phyloP scores from a whole-genome alignment of 2,797 vertebrate species.

The Labroides dimidiatus region DNA sequence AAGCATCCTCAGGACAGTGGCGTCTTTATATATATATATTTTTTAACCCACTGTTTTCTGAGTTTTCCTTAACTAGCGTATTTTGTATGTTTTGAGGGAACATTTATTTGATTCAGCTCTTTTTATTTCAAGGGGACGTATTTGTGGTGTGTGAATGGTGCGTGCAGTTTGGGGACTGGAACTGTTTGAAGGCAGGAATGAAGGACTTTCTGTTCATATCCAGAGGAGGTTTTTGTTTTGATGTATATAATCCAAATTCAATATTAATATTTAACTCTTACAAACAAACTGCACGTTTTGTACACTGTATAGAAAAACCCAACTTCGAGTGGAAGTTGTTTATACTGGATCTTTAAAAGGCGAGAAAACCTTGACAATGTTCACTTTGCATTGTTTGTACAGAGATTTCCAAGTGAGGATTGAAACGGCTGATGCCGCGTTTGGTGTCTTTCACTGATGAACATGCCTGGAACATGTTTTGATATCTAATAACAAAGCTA shows the following conservation, averaged over 20 bases:
- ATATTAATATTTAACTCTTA: slow-evolving; percentile 81
- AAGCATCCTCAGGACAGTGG: slow-evolving; percentile 22
- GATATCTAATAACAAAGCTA: slow-evolving; percentile 80
- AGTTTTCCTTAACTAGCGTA: slow-evolving; percentile 36
- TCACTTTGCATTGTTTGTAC: slow-evolving; percentile 76
- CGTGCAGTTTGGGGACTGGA: slow-evolving; percentile 57
- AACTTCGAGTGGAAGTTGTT: slow-evolving; percentile 74
- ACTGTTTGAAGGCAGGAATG: slow-evolving; percentile 60
- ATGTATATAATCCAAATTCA: slow-evolving; percentile 82
- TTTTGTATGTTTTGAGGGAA: slow-evolving; percentile 62
- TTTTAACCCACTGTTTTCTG: slow-evolving; percentile 11
- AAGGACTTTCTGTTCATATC: slow-evolving; percentile 76
- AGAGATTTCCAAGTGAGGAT: slow-evolving; percentile 68
- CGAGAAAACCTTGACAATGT: slow-evolving; percentile 65
- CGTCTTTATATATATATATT: neutral
- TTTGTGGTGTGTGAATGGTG: slow-evolving; percentile 39
- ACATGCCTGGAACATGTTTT: slow-evolving; percentile 78
- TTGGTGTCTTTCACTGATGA: slow-evolving; percentile 71
- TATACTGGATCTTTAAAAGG: slow-evolving; percentile 81
- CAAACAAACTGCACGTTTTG: slow-evolving; percentile 82
- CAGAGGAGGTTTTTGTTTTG: slow-evolving; percentile 66
- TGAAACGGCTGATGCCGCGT: slow-evolving; percentile 64
- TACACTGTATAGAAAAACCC: slow-evolving; percentile 81
- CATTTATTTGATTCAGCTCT: slow-evolving; percentile 34
- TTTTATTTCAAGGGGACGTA: slow-evolving; percentile 27